Evolutionary conservation across 2,888 invertebrate species (phyloP).

Genomic region (Panzeria rudis): DNA sequence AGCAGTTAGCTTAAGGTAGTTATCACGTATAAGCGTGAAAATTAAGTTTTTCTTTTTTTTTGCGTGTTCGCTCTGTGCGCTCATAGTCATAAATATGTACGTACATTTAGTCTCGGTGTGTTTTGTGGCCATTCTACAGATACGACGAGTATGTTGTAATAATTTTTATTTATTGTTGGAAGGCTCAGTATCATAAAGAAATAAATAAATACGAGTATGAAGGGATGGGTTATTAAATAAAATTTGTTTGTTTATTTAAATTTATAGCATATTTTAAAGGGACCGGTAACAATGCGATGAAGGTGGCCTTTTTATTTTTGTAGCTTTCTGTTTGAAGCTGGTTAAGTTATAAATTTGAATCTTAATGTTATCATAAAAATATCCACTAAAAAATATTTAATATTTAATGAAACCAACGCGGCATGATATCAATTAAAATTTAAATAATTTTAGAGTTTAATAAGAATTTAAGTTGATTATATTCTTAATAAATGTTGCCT

Average conservation of each 20-base stretch:
- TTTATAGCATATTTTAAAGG: conserved; percentile 21
- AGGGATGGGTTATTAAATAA: conserved; percentile 42
- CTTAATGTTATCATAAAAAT: neutral
- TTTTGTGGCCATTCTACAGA: conserved; percentile 41
- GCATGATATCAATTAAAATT: conserved; percentile 4
- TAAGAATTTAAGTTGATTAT: neutral
- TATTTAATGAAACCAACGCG: neutral
- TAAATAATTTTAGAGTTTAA: neutral
- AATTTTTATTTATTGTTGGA: conserved; percentile 64
- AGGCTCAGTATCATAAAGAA: conserved; percentile 54
- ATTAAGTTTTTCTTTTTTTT: conserved; percentile 48
- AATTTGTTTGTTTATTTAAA: conserved; percentile 23
- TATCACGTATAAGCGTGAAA: conserved; percentile 68
- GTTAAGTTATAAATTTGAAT: neutral
- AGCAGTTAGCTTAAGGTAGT: conserved; percentile 63
- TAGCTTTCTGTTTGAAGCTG: neutral
- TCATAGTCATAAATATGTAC: conserved; percentile 1
- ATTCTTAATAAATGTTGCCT: neutral
- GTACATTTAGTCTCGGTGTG: neutral
- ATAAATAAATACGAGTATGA: conserved; percentile 38
- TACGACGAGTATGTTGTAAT: conserved; percentile 31
- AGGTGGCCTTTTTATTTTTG: neutral
- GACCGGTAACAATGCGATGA: neutral
- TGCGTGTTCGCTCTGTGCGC: conserved; percentile 6
- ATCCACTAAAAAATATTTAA: neutral